A percentile compares a stretch with the other conserved stretches of the same genome.
Conservation (phyloP, 2,797 vertebrate species). For the Manis crassicaudata region DNA sequence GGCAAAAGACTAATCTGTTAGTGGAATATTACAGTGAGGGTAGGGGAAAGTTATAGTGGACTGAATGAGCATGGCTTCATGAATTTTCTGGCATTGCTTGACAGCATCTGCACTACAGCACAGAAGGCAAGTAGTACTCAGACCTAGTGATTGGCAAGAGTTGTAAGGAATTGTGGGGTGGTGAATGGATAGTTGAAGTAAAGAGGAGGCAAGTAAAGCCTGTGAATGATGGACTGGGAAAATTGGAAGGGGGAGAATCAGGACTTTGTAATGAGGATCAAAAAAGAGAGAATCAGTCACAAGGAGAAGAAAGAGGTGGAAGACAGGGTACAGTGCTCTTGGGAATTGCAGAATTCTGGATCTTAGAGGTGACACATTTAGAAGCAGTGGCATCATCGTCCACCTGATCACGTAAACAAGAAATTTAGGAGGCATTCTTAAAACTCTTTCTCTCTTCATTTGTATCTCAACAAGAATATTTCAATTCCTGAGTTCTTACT, state of each 20-base stretch:
- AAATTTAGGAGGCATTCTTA: neutral
- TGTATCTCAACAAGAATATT: neutral
- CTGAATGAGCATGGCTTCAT: neutral
- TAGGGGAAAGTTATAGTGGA: neutral
- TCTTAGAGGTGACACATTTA: neutral
- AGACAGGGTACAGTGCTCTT: neutral
- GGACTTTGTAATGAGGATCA: neutral
- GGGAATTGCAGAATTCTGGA: neutral
- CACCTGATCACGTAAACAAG: neutral
- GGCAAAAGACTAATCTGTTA: neutral
- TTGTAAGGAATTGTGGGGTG: neutral
- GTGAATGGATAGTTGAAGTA: slow-evolving; percentile 19
- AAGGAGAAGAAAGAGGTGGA: neutral
- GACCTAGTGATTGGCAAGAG: neutral
- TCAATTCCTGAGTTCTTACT: slow-evolving; percentile 45
- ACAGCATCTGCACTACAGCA: neutral
- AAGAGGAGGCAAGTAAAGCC: neutral
- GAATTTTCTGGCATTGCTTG: neutral
- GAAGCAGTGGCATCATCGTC: neutral
- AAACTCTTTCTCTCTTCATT: neutral
- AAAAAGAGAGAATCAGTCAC: neutral
- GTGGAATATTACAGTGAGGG: neutral
- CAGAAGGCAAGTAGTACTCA: neutral
- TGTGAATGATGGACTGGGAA: neutral
- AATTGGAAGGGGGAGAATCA: neutral